A percentile compares a stretch with the other conserved stretches of the same genome.
Conservation (phyloP, 2,113 vertebrate genomes). For the Myxocyprinus asiaticus region DNA sequence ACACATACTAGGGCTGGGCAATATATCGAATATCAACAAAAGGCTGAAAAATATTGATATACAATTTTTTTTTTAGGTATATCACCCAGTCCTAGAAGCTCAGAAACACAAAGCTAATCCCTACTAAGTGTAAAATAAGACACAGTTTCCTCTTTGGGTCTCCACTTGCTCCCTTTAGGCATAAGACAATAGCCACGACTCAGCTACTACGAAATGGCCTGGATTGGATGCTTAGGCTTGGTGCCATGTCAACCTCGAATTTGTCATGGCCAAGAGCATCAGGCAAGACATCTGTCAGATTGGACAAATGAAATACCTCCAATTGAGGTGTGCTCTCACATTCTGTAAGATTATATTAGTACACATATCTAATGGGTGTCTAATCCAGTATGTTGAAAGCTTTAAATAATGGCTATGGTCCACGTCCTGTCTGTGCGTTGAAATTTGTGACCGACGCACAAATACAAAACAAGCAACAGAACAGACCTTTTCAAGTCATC, state of each 20-base stretch:
- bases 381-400: not conserved
- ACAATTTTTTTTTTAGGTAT: not conserved
- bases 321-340: not conserved
- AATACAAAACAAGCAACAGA: conserved; percentile 60
- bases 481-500: conserved; percentile 64
- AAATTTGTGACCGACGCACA: conserved; percentile 20
- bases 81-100: not conserved
- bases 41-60: no score
- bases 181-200: not conserved
- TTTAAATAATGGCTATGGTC: conserved; percentile 77
- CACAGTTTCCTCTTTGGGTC: conserved; percentile 37
- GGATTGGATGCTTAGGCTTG: not conserved
- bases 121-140: conserved; percentile 31
- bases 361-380: not conserved
- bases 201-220: not conserved
- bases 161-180: conserved; percentile 1
- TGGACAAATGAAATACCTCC: not conserved
- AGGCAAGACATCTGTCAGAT: not conserved
- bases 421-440: conserved; percentile 54
- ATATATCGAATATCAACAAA: no score
- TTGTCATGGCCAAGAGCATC: not conserved
- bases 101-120: conserved; percentile 18
- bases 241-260: not conserved
- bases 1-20: no score
- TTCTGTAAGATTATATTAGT: conserved; percentile 37